A percentile compares a stretch with the other conserved stretches of the same genome.
Conservation (phyloP, 2,113 vertebrate genomes). For the Formicarius rufipectus region DNA sequence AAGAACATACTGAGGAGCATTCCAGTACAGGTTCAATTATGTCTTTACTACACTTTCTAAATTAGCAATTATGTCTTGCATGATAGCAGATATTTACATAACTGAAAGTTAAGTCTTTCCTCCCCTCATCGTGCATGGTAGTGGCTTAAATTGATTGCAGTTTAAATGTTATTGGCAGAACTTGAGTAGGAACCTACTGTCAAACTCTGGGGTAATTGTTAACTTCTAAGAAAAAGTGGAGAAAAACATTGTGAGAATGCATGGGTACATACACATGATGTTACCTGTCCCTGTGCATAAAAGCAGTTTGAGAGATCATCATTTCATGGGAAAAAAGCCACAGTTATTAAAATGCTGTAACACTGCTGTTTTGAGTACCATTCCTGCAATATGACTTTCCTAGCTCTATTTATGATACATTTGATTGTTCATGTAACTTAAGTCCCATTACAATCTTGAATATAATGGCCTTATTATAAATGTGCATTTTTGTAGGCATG, state of each 20-base stretch:
- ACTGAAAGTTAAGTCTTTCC: not conserved
- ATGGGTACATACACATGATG: not conserved
- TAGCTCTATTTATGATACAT: not conserved
- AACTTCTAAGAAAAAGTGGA: not conserved
- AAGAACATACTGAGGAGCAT: not conserved
- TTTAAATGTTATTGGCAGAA: not conserved
- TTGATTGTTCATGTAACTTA: not conserved
- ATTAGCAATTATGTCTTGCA: not conserved
- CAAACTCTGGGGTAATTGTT: not conserved
- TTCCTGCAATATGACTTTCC: not conserved
- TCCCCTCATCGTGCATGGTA: not conserved
- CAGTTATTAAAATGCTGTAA: not conserved
- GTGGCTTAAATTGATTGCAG: not conserved
- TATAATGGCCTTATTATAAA: slow-evolving; percentile 43
- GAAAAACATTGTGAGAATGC: not conserved
- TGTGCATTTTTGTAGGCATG: slow-evolving; percentile 1
- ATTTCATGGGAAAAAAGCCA: not conserved
- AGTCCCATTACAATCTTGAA: not conserved
- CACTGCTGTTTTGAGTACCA: not conserved
- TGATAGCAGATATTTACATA: not conserved
- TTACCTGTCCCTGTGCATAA: not conserved
- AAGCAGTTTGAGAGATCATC: not conserved
- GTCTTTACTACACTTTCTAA: not conserved
- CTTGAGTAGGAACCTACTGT: not conserved
- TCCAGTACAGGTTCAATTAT: not conserved